Base-by-base conservation (phyloP, 2,113 vertebrate species). In the Periophthalmus modestus region DNA sequence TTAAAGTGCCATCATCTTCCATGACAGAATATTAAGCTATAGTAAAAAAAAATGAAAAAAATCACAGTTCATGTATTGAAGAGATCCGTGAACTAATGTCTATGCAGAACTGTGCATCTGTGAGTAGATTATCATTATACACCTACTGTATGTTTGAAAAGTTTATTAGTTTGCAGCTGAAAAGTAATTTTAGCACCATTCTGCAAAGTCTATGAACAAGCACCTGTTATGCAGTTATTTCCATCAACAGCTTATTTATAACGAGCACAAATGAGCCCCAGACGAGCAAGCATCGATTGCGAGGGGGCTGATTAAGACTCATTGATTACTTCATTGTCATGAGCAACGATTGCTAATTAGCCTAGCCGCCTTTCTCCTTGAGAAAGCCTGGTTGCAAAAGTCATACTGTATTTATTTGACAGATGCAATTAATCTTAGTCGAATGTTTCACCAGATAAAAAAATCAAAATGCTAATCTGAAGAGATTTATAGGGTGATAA, bases 271-370 rank as follows among this genome's bases (percentile, higher is more conserved):
- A 66, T 77, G 65, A 73, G 74, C 43, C 66, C 18, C 66, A 48
- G 66, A 48, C 13, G 46, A 46, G 16, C 66, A 28, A 23, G 39
- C 66, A 74, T 54, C 50, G 74, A 80, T 77, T 80, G 12, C 36
- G 55, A 78, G 19, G 62, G 23, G 39, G 65, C 43, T 52, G 28
- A 62, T 69, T 65, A 57, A 39, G 57, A 15, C 24, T 4, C 15
- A 76, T 50, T 34, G 55, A 83, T 83, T 77, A 36, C 15, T n/a
- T 19, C 48, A 12, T 66, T 39, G 67, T 50, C 71, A 62, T 76
- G 66, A 66, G 59, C 58, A 65, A 21, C 73, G 48, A 71, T 79
- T 79, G 54, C 70, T 76, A 73, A 79, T 76, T 68, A 68, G 21
- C n/a, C 33, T 58, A 58, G 65, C 43, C 70, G 79, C 15, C 78